Base-by-base conservation (phyloP, 2,888 invertebrate genomes). In the Macrosiphum euphorbiae region DNA sequence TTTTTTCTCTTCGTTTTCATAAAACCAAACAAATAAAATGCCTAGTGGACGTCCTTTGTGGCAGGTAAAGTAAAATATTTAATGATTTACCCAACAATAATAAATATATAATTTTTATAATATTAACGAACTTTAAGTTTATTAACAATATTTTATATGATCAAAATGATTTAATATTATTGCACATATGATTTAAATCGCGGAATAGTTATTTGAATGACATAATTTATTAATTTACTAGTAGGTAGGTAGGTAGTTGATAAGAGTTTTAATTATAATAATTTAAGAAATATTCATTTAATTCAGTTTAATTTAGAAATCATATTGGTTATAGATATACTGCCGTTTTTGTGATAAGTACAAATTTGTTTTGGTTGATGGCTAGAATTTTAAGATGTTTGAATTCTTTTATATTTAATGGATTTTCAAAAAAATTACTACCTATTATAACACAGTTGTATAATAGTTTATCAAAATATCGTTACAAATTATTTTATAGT, bases 41-140 rank as follows among this genome's bases (percentile, higher is more conserved):
- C 94, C 94, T 44, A 90, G 94, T 41, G 94, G 94, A 94, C 92
- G 94, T 91, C 94, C 94, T 44, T 94, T 94, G 90, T 94, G 94
- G 94, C 94, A 94, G 94, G 94, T 94, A 94, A 94, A 55, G 41
- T 16, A 41, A 35, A 55, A n/a, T 91, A 35, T 78, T 26, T 78
- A 67, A 16, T 67, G 5, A 67, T 67, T 35, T 67, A 44, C 44
- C 44, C 0, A n/a, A 67, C 7, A 35, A 78, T 78, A 7, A 35
- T 35, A 35, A 20, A 20, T 24, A 67, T 67, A n/a, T 67, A 13
- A 16, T 67, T 78, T 78, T 20, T 78, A 35, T 78, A 35, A 35
- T 2, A 78, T 78, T 35, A 78, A 41, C 35, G 35, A 35, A 8
- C 8, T 7, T 35, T 8, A 78, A 35, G 78, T 78, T 35, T 35